These are phyloP conservation scores for Polydrusus tereticollis DNA, from an alignment of 2,888 invertebrate genomes.

Conservation along the genomic window DNA sequence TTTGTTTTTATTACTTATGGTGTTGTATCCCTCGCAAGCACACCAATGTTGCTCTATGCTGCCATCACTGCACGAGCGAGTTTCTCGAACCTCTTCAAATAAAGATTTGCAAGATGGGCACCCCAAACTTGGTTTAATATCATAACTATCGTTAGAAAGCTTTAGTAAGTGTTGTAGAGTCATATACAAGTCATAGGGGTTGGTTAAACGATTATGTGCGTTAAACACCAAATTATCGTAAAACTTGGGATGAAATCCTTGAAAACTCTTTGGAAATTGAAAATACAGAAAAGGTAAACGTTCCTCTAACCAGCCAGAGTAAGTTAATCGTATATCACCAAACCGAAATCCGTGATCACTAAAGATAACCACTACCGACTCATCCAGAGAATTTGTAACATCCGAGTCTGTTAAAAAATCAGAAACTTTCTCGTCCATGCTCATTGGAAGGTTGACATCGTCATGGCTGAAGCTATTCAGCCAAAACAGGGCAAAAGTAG, in stretches of 20 bases:
- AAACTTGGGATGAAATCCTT: constrained; percentile 70
- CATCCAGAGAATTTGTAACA: constrained; percentile 73
- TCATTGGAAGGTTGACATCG: constrained; percentile 76
- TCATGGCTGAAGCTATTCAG: constrained; percentile 84
- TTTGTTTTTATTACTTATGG: constrained; percentile 67
- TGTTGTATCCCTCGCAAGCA: constrained; percentile 74
- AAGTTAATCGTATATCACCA: constrained; percentile 77
- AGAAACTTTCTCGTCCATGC: constrained; percentile 75
- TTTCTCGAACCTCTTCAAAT: constrained; percentile 71
- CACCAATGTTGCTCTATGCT: constrained; percentile 82
- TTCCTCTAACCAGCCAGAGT: constrained; percentile 85
- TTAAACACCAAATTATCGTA: constrained; percentile 74
- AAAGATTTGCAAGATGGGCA: constrained; percentile 78
- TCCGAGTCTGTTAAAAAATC: constrained; percentile 73
- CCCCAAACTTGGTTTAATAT: constrained; percentile 63
- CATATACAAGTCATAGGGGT: constrained; percentile 83
- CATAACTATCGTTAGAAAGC: constrained; percentile 66
- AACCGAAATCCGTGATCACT: constrained; percentile 87
- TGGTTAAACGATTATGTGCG: constrained; percentile 72
- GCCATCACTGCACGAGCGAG: constrained; percentile 78
- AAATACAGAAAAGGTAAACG: constrained; percentile 82
- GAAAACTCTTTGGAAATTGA: constrained; percentile 76
- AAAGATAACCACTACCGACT: constrained; percentile 79
- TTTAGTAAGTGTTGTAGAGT: constrained; percentile 77
- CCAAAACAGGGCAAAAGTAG: constrained; percentile 86